A percentile compares a stretch with the other conserved stretches of the same genome.
Conservation (phyloP, 2,888 invertebrate genomes). For the Agonopterix heracliana region DNA sequence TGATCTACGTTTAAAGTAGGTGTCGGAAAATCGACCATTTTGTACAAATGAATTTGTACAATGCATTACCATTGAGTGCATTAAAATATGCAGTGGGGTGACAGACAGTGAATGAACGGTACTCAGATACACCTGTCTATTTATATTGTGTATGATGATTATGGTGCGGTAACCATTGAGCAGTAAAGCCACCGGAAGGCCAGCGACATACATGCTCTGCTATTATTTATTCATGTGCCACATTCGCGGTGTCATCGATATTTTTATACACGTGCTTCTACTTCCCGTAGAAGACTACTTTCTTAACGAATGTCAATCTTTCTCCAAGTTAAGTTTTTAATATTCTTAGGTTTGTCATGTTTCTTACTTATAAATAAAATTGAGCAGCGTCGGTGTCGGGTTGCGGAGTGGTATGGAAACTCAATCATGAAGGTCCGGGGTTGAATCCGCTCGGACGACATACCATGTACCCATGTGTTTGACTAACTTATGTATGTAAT, state of each 20-base stretch:
- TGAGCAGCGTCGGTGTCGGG: too few species aligned
- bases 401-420: too few species aligned
- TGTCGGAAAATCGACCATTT: too few species aligned
- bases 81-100: neutral
- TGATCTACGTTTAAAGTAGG: too few species aligned
- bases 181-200: constrained; percentile 48
- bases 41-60: too few species aligned
- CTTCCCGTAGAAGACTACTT: constrained; percentile 43
- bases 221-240: constrained; percentile 39
- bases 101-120: constrained; percentile 21
- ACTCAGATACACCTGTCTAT: constrained; percentile 4
- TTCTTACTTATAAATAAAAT: too few species aligned
- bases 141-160: constrained; percentile 20
- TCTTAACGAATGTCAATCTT: constrained; percentile 21
- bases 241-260: constrained; percentile 37
- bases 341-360: neutral
- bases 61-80: too few species aligned
- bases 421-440: too few species aligned
- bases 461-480: too few species aligned
- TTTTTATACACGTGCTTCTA: constrained; percentile 33
- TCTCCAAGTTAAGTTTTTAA: constrained; percentile 8
- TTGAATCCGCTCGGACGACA: too few species aligned
- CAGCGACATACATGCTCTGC: constrained; percentile 32
- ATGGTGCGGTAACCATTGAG: constrained; percentile 40
- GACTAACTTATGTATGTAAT: too few species aligned